Evolutionary conservation across 2,888 invertebrate genomes (phyloP), one percentile per base, ranked within the genome.

Genomic region (Clunio marinus): DNA sequence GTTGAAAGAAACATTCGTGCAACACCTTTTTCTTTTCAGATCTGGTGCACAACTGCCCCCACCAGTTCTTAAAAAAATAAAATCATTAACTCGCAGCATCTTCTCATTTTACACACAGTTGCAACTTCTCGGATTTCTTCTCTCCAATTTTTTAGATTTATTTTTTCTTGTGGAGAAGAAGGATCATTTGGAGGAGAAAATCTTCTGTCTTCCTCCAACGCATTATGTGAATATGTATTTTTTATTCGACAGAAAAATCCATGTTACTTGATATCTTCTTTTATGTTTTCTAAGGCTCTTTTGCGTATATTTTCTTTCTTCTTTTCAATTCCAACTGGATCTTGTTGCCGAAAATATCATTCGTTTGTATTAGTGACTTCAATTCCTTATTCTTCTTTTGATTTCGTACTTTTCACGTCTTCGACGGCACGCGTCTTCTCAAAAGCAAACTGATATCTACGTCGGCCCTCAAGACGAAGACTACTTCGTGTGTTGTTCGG

Each of bases 351-450:
- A 32, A 32, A 32, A 51, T 15, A 22, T 2, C 7, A 22, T 4
- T 20, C 13, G 4, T 24, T 27, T 57, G 57, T 57, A 25, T 57
- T 57, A n/a, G 57, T 57, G 57, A 13, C 45, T 13, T 27, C 32
- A 7, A 7, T 27, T 27, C 25, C 57, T 27, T 25, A n/a, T 25
- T 27, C 25, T 15, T 7, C 45, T 13, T 45, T 45, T 45, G 45
- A 45, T 55, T 59, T 22, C 35, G 8, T 59, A 7, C 32, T 5
- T 20, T 15, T 7, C 59, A 27, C 28, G 59, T 59, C 35, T 35
- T 59, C 7, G 20, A 51, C 66, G 66, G 66, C 66, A 66, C 66
- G 66, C 66, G 66, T 66, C 66, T 45, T 66, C 51, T n/a, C n/a
- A n/a, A n/a, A n/a, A n/a, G n/a, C n/a, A n/a, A n/a, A 17, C 5